Base-by-base conservation (phyloP, 2,797 vertebrate species). In the Gadopsis bispinosus region DNA sequence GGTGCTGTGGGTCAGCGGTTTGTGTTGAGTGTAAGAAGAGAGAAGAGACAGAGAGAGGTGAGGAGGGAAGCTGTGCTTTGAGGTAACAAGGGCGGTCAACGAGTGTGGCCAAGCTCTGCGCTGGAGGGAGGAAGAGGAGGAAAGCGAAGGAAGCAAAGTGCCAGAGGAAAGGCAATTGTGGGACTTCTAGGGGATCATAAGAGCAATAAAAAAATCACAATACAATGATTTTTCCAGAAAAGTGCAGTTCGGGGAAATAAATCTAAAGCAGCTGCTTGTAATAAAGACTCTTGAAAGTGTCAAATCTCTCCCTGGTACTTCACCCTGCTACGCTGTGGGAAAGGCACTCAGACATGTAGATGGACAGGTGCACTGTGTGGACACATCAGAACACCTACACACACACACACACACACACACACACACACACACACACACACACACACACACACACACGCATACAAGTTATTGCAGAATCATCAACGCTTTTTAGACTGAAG, bases 201-300 rank as follows among this genome's bases (percentile, higher is more conserved):
- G 84, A 80, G 80, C 63, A 87, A 92, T 89, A 91, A 87, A 83
- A 84, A 84, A 90, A 89, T 89, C 91, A 90, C 86, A 90, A 93
- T 89, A 84, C 77, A 83, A 90, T 89, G 87, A 90, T 90, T 92
- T 94, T 89, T 90, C 88, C 91, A 92, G 91, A 94, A 94, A 91
- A 91, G 89, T 86, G 89, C 85, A 84, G 83, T 93, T 88, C 64
- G 59, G 88, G 80, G 80, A 77, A 91, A 89, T 92, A 89, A 88
- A 94, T 91, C 80, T 81, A 66, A 91, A 94, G 91, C 94, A 95
- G 93, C 93, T 95, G 94, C 87, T 87, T 87, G 81, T 87, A 92
- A 94, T 93, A 90, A 94, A 93, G 86, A 81, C 83, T 85, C 77
- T 81, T 84, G 83, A 91, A 92, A 79, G 86, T 91, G 92, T 93